Percentiles rank a stretch among this genome's conserved stretches.
phyloP scores from a whole-genome alignment of 2,797 vertebrate species.

The Lepidocolaptes lacrymiger region DNA sequence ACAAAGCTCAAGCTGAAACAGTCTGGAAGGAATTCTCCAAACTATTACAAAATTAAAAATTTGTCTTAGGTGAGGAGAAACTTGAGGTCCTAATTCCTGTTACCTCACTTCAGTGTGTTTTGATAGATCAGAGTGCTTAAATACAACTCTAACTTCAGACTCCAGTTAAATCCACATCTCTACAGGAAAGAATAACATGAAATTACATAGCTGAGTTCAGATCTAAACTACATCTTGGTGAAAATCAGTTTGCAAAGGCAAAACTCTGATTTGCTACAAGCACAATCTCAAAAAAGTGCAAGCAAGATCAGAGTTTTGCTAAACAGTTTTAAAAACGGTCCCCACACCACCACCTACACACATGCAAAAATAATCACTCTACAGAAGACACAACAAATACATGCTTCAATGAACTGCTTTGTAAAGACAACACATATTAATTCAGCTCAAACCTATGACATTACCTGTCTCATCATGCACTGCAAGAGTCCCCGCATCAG shows the following conservation, averaged over 20 bases:
- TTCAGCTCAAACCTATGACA: background rate
- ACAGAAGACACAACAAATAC: background rate
- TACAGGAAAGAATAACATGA: background rate
- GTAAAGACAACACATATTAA: background rate
- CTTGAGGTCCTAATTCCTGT: background rate
- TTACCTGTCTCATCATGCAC: conserved; percentile 99
- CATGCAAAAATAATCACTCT: accelerated
- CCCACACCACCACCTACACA: background rate
- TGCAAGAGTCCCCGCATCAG: conserved; percentile 97
- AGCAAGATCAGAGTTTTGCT: background rate
- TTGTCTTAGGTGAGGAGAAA: background rate
- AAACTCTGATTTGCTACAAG: background rate
- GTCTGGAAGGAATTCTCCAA: background rate
- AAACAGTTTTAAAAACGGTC: background rate
- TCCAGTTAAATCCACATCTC: background rate
- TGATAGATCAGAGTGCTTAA: background rate
- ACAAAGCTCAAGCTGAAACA: background rate
- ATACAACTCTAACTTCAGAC: background rate
- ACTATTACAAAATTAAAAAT: background rate
- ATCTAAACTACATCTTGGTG: background rate
- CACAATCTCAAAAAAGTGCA: background rate
- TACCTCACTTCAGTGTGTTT: background rate
- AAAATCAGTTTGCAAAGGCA: background rate
- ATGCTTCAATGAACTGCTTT: background rate
- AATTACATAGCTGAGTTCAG: background rate